Percentiles rank a stretch among this genome's conserved stretches.
phyloP scores from a whole-genome alignment of 2,888 invertebrate species.

The Sarcophaga caerulescens region DNA sequence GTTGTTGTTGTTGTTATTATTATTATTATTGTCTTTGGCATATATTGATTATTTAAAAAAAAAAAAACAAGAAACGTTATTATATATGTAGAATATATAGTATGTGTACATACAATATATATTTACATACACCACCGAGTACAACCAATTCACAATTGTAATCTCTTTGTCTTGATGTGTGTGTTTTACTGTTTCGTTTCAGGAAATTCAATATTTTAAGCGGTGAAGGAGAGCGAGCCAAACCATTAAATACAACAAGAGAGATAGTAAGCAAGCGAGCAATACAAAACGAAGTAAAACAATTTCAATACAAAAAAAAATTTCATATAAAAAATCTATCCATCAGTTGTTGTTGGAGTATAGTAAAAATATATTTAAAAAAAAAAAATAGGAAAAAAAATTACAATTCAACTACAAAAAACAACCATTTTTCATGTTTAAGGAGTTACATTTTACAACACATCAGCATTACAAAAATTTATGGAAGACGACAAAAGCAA shows the following conservation, averaged over 20 bases:
- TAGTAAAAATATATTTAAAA: neutral
- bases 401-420: neutral
- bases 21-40: constrained; percentile 37
- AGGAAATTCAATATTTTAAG: constrained; percentile 66
- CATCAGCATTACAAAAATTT: neutral
- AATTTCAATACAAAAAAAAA: constrained; percentile 2
- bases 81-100: constrained; percentile 20
- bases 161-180: constrained; percentile 62
- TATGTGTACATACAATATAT: too few species aligned
- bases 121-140: too few species aligned
- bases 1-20: constrained; percentile 8
- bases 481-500: neutral
- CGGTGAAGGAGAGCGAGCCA: constrained; percentile 20
- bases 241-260: constrained; percentile 8
- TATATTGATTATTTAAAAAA: constrained; percentile 55
- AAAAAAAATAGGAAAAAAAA: neutral
- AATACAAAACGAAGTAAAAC: constrained; percentile 24
- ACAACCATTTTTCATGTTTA: neutral
- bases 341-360: constrained; percentile 35
- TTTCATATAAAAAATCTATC: too few species aligned
- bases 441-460: neutral
- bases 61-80: constrained; percentile 36
- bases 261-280: neutral
- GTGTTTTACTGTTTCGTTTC: constrained; percentile 56
- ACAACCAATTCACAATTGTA: constrained; percentile 53